Conservation (phyloP, 2,113 vertebrate species). For the Cyanoramphus novaezelandiae region DNA sequence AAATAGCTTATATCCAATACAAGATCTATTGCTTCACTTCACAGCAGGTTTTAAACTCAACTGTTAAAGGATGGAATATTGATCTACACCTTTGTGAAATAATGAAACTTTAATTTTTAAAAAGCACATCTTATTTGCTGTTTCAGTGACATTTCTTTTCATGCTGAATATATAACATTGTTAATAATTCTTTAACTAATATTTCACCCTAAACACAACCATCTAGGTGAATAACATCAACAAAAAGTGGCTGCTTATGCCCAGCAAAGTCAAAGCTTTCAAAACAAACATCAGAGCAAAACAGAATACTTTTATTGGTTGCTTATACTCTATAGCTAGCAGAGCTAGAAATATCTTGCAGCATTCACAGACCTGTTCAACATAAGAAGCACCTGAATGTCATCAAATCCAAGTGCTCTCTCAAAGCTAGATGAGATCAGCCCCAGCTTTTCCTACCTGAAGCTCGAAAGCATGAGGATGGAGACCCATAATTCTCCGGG, state of each 20-base stretch:
- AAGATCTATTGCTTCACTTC: slow-evolving; percentile 69
- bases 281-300: not conserved
- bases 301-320: not conserved
- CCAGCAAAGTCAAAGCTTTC: not conserved
- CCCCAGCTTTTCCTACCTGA: not conserved
- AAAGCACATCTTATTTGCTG: slow-evolving; percentile 57
- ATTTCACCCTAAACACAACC: not conserved
- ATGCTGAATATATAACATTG: not conserved
- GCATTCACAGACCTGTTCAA: not conserved
- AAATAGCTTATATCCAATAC: slow-evolving; percentile 63
- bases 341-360: not conserved
- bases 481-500: not conserved
- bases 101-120: slow-evolving; percentile 67
- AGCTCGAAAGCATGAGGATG: not conserved
- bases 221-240: not conserved
- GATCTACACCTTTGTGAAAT: slow-evolving; percentile 71
- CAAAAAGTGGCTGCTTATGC: not conserved
- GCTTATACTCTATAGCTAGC: not conserved
- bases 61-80: slow-evolving; percentile 73
- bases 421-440: not conserved
- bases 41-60: slow-evolving; percentile 74
- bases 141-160: slow-evolving; percentile 47
- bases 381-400: not conserved
- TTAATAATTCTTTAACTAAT: not conserved
- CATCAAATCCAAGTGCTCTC: not conserved